phyloP scores from a whole-genome alignment of 1,140 invertebrate genomes.

The Brachionus asplanchnoidis region DNA sequence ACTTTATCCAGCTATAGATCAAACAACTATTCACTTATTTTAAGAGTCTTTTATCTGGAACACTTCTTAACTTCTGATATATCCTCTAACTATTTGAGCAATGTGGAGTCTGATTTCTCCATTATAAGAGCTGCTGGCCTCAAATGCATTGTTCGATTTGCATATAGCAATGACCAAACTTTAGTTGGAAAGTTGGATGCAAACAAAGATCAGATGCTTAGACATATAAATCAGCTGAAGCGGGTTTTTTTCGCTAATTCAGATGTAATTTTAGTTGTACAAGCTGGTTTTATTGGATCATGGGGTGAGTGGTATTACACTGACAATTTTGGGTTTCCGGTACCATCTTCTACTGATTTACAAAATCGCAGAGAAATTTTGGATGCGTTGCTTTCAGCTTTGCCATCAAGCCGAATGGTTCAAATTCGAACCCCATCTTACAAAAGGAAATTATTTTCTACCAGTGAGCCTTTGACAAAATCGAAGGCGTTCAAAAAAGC shows the following conservation, averaged over 20 bases:
- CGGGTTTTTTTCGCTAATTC: neutral
- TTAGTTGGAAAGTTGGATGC: neutral
- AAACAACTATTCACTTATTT: neutral
- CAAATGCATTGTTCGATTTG: slow-evolving; percentile 23
- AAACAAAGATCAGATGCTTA: neutral
- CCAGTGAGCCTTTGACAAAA: neutral
- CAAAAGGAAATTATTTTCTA: slow-evolving; percentile 7
- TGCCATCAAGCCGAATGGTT: neutral
- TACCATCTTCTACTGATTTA: neutral
- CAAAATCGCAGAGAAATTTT: neutral
- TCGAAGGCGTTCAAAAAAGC: neutral
- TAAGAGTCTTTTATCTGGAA: slow-evolving; percentile 25
- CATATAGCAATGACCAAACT: neutral
- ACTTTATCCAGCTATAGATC: neutral
- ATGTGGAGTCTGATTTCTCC: neutral
- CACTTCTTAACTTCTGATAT: neutral
- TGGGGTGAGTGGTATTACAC: slow-evolving; percentile 33
- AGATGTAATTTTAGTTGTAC: neutral
- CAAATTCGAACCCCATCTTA: slow-evolving; percentile 29
- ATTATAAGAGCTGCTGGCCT: neutral
- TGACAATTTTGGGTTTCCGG: neutral
- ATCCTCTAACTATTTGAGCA: neutral
- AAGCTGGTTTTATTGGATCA: slow-evolving; percentile 13
- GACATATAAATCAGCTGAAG: neutral
- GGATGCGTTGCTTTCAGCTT: neutral